Percentiles rank a stretch among this genome's conserved stretches.
Evolutionary conservation across 2,888 invertebrate genomes (phyloP).

Genomic region (Drosophila dives): DNA sequence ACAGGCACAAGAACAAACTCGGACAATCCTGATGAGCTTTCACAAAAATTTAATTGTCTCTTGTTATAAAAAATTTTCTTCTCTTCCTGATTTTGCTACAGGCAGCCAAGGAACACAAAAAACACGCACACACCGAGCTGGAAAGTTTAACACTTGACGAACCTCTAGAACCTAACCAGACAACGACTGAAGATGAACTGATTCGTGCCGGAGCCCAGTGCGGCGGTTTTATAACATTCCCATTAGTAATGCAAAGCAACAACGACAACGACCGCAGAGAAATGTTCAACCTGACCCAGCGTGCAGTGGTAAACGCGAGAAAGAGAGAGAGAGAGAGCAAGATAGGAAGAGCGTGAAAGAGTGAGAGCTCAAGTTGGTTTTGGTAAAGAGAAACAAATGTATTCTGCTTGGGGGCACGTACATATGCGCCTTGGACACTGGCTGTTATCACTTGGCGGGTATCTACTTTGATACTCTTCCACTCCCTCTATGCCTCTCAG

Average conservation of each 20-base stretch:
- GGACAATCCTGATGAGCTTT: slow-evolving; percentile 44
- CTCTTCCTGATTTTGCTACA: slow-evolving; percentile 8
- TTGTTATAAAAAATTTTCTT: slow-evolving; percentile 8
- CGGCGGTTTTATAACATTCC: slow-evolving; percentile 83
- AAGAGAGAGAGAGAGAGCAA: slow-evolving; percentile 13
- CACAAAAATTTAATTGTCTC: slow-evolving; percentile 38
- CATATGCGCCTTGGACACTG: slow-evolving; percentile 51
- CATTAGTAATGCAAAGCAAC: slow-evolving; percentile 64
- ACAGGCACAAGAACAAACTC: slow-evolving; percentile 31
- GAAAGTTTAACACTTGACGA: slow-evolving; percentile 37
- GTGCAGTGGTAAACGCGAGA: slow-evolving; percentile 26
- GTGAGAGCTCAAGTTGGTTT: slow-evolving; percentile 8
- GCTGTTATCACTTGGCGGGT: slow-evolving; percentile 56
- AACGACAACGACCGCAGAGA: slow-evolving; percentile 48
- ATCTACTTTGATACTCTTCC: slow-evolving; percentile 37
- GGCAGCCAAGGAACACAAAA: slow-evolving; percentile 17
- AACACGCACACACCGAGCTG: slow-evolving; percentile 34
- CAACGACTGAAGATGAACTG: slow-evolving; percentile 84
- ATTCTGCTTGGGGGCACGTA: slow-evolving; percentile 57
- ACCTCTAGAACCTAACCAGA: slow-evolving; percentile 65
- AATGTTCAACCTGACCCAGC: slow-evolving; percentile 66
- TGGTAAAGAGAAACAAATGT: slow-evolving; percentile 45
- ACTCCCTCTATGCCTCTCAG: neutral
- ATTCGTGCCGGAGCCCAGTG: slow-evolving; percentile 77
- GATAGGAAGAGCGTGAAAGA: slow-evolving; percentile 17